Percentiles rank a stretch among this genome's conserved stretches.
phyloP scores from a whole-genome alignment of 2,888 invertebrate species.

The Tanypteryx hageni region DNA sequence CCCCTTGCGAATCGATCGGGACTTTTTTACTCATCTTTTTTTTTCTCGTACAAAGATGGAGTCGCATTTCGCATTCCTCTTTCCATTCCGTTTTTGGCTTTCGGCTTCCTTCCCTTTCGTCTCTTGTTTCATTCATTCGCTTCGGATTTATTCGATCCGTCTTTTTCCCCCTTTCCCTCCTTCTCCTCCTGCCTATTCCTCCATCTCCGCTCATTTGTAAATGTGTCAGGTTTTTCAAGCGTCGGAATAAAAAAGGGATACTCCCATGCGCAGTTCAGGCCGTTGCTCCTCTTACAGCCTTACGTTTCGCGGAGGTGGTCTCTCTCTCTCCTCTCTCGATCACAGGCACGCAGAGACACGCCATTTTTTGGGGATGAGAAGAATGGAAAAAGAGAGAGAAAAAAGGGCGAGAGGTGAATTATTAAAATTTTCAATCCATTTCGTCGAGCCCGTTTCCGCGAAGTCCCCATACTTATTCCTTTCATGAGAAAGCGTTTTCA shows the following conservation, averaged over 20 bases:
- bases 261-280: not conserved
- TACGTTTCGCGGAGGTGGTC: not conserved
- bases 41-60: not conserved
- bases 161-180: not conserved
- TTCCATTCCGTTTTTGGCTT: not conserved
- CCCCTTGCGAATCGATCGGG: no score
- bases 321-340: not conserved
- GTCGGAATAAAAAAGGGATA: not conserved
- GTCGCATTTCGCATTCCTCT: not conserved
- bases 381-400: no score
- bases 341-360: not conserved
- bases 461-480: not conserved
- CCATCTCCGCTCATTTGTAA: constrained; percentile 29
- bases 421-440: constrained; percentile 33
- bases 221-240: constrained; percentile 31
- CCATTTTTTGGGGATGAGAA: not conserved
- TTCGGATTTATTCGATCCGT: no score
- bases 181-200: not conserved
- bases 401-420: not conserved
- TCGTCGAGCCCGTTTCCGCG: not conserved
- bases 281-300: not conserved
- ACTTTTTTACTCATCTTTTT: not conserved
- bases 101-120: not conserved
- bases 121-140: no score
- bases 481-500: not conserved